Conservation (phyloP, 2,797 vertebrate genomes). For the Lepidocolaptes lacrymiger region DNA sequence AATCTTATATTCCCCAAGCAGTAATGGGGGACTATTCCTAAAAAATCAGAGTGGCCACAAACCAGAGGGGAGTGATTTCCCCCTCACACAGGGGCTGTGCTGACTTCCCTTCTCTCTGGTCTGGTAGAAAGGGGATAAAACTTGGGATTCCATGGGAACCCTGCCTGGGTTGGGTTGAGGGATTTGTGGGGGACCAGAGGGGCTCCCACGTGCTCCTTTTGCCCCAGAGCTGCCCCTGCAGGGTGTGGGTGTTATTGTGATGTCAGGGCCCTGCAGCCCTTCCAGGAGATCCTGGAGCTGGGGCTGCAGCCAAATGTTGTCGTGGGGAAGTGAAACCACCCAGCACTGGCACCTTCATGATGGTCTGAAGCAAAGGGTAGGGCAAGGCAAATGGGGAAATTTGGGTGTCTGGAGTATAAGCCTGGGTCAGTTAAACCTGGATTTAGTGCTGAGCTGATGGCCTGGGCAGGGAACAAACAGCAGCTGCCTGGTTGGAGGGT, state of each 20-base stretch:
- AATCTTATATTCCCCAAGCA: background rate
- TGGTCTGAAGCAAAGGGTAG: background rate
- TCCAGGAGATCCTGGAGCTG: background rate
- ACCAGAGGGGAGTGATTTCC: background rate
- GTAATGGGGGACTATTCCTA: background rate
- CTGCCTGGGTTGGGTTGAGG: background rate
- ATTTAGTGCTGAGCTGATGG: accelerated
- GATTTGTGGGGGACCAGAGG: background rate
- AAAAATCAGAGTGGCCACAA: background rate
- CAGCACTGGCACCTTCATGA: accelerated
- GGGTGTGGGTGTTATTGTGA: background rate
- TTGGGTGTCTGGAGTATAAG: background rate
- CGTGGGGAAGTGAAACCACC: background rate
- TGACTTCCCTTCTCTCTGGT: background rate
- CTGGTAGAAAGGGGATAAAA: background rate
- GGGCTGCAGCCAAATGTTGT: background rate
- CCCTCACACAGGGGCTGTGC: background rate
- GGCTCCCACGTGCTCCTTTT: background rate
- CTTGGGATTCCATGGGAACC: background rate
- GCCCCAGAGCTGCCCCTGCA: background rate
- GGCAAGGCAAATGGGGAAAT: background rate
- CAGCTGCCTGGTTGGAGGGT: background rate
- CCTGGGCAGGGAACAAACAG: background rate
- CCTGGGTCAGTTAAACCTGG: background rate
- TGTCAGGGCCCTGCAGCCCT: background rate